Conservation (phyloP, 2,797 vertebrate genomes). For the Chloroceryle inda region DNA sequence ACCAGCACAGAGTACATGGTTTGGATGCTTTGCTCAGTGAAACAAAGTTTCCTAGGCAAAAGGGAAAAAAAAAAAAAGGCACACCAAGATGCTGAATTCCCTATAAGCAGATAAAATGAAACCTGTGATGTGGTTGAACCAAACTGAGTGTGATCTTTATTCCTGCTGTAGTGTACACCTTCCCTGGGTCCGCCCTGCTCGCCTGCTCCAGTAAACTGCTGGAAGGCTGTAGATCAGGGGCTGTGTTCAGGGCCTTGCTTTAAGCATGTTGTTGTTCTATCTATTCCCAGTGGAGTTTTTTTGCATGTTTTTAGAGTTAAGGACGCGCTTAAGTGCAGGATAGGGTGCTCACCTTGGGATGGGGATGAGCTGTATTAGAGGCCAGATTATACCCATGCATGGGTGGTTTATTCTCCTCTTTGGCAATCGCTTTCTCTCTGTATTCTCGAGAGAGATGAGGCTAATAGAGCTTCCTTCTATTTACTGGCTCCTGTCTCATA, state of each 20-base stretch:
- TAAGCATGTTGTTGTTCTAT: not conserved
- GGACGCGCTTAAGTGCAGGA: not conserved
- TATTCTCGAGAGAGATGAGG: not conserved
- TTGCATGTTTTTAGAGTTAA: slow-evolving; percentile 15
- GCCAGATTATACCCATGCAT: not conserved
- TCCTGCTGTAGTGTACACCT: not conserved
- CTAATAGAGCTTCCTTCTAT: slow-evolving; percentile 28
- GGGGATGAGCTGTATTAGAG: not conserved
- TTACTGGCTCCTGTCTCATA: slow-evolving; percentile 47
- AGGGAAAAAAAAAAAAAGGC: not conserved
- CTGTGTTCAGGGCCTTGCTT: not conserved
- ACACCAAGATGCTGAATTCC: not conserved
- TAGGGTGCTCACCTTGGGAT: not conserved
- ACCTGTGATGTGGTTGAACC: not conserved
- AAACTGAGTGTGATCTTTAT: not conserved
- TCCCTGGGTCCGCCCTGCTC: not conserved
- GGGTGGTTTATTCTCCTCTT: slow-evolving; percentile 10
- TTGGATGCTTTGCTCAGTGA: not conserved
- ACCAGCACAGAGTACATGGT: not conserved
- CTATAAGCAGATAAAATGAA: not conserved
- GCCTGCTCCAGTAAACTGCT: not conserved
- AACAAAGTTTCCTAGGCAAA: not conserved
- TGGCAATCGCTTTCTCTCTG: not conserved
- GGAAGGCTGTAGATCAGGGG: not conserved
- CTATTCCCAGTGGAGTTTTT: not conserved